phyloP scores from a whole-genome alignment of 1,140 invertebrate genomes.

The Bombus superbus region DNA sequence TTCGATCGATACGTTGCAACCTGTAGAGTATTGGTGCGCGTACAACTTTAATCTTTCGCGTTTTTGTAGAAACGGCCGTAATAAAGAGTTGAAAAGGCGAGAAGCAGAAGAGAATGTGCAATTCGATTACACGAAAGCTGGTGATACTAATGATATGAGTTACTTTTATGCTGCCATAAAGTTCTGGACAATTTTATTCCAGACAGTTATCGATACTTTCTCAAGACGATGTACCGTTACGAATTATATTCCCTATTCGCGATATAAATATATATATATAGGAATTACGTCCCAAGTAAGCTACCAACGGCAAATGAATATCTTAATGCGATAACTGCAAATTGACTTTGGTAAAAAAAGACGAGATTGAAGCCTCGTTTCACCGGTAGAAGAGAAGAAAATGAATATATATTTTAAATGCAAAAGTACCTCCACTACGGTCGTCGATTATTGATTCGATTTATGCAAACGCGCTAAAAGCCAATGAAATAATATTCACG shows the following conservation, averaged over 20 bases:
- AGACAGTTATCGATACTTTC: conserved; percentile 27
- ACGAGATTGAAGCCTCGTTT: no score
- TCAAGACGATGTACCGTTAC: background rate
- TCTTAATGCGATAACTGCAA: background rate
- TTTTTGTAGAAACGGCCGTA: background rate
- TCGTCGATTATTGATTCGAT: no score
- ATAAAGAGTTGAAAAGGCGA: background rate
- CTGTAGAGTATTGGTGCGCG: background rate
- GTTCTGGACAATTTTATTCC: background rate
- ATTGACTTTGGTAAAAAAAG: no score
- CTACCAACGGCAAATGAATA: background rate
- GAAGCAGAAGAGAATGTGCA: background rate
- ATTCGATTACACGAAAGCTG: conserved; percentile 10
- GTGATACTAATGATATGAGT: conserved; percentile 9
- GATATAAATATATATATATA: no score
- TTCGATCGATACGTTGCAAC: background rate
- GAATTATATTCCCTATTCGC: background rate
- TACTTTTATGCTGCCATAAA: conserved; percentile 16
- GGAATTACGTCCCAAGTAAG: no score
- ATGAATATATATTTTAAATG: no score
- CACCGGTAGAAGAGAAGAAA: no score
- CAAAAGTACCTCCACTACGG: no score
- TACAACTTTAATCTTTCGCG: background rate
- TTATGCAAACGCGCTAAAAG: no score
- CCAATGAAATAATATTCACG: no score